Conservation (phyloP, 1,140 invertebrate species). For the Drosophila pruinosa region DNA sequence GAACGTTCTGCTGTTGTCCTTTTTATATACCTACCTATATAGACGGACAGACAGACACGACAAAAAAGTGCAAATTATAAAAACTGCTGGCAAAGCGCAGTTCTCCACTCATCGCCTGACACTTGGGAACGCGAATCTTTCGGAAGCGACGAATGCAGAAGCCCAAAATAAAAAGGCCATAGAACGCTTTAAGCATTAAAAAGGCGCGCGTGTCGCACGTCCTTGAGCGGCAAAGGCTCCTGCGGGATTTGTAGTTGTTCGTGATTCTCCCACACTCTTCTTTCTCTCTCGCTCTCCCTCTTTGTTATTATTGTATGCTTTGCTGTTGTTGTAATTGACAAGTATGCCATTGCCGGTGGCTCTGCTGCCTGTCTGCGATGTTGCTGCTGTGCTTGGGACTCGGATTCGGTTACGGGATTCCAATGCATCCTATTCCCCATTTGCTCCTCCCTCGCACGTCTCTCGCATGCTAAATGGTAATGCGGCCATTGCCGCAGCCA, state of each 20-base stretch:
- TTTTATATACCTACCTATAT: neutral
- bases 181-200: constrained; percentile 27
- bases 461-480: constrained; percentile 16
- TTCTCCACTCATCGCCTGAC: constrained; percentile 56
- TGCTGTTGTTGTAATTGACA: constrained; percentile 62
- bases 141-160: constrained; percentile 24
- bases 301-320: constrained; percentile 3
- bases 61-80: constrained; percentile 71
- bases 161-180: neutral
- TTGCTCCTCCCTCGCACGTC: neutral
- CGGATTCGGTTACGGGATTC: constrained; percentile 37
- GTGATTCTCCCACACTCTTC: constrained; percentile 2
- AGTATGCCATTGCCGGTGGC: constrained; percentile 30
- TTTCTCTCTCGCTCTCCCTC: neutral
- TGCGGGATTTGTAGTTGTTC: constrained; percentile 25
- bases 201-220: constrained; percentile 31
- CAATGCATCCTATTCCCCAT: constrained; percentile 34
- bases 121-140: constrained; percentile 53
- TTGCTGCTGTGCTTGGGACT: constrained; percentile 29
- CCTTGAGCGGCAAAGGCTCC: constrained; percentile 45
- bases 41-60: neutral
- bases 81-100: constrained; percentile 77
- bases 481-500: constrained; percentile 31
- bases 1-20: constrained; percentile 2
- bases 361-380: constrained; percentile 30